Evolutionary conservation across 2,888 invertebrate species (phyloP).

Genomic region (Alitta virens): DNA sequence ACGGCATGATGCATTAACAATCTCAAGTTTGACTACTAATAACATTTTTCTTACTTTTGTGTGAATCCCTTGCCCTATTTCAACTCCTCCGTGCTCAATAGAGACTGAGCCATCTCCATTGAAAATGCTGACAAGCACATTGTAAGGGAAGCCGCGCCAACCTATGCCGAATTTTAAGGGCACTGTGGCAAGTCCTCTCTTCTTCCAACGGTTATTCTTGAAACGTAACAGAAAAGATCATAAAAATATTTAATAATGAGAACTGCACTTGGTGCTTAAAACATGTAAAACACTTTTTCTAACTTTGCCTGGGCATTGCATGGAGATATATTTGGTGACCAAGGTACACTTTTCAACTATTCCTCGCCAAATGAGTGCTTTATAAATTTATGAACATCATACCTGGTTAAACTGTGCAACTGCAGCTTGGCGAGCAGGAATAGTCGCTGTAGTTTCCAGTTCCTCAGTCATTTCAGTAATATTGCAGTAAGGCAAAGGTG

Average conservation of each 20-base stretch:
- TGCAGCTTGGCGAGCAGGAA: slow-evolving; percentile 36
- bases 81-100: slow-evolving; percentile 64
- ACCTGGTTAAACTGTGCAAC: slow-evolving; percentile 42
- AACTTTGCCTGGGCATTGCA: not conserved
- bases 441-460: slow-evolving; percentile 38
- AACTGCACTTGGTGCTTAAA: too few relatives aligned
- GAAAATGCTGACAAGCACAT: slow-evolving; percentile 57
- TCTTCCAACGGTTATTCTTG: slow-evolving; percentile 76
- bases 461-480: slow-evolving; percentile 39
- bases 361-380: too few relatives aligned
- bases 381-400: too few relatives aligned
- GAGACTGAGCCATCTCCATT: slow-evolving; percentile 62
- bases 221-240: not conserved
- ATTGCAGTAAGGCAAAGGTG: slow-evolving; percentile 34
- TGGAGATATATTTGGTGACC: not conserved
- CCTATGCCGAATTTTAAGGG: slow-evolving; percentile 69
- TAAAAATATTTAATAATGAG: too few relatives aligned
- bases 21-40: too few relatives aligned
- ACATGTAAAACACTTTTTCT: not conserved
- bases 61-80: slow-evolving; percentile 76
- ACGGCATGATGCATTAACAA: too few relatives aligned
- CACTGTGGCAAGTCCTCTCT: slow-evolving; percentile 65
- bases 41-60: too few relatives aligned
- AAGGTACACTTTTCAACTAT: not conserved
- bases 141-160: slow-evolving; percentile 36